These are phyloP conservation scores for Urosaurus nigricauda DNA, from an alignment of 2,797 vertebrate species.

Conservation along the genomic window DNA sequence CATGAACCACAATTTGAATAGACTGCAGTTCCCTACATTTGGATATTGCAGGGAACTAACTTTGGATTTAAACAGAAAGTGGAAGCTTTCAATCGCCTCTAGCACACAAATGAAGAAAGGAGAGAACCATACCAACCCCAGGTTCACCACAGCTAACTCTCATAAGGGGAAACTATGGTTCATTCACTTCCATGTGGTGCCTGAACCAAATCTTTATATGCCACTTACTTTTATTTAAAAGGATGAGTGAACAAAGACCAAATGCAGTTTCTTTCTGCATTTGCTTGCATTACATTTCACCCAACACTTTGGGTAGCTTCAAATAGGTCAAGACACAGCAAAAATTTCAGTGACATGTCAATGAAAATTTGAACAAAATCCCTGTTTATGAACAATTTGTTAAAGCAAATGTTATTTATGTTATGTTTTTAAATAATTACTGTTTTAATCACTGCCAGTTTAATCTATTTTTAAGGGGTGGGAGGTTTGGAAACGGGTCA, in stretches of 20 bases:
- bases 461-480: too few relatives aligned
- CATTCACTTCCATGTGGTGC: background rate
- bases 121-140: background rate
- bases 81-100: background rate
- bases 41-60: background rate
- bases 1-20: background rate
- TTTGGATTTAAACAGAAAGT: background rate
- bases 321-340: background rate
- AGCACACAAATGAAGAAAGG: background rate
- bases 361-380: background rate
- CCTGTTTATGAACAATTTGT: background rate
- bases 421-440: too few relatives aligned
- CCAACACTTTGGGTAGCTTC: background rate
- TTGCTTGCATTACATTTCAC: background rate
- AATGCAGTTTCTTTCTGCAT: background rate
- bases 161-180: background rate
- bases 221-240: background rate
- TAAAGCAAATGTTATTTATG: background rate
- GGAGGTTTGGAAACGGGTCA: too few relatives aligned
- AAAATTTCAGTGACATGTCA: background rate
- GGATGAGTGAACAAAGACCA: background rate
- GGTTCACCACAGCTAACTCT: background rate
- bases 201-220: background rate
- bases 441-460: too few relatives aligned
- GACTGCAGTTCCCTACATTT: background rate